phyloP scores from a whole-genome alignment of 1,140 invertebrate species.

The Pachypeltis micranthus region DNA sequence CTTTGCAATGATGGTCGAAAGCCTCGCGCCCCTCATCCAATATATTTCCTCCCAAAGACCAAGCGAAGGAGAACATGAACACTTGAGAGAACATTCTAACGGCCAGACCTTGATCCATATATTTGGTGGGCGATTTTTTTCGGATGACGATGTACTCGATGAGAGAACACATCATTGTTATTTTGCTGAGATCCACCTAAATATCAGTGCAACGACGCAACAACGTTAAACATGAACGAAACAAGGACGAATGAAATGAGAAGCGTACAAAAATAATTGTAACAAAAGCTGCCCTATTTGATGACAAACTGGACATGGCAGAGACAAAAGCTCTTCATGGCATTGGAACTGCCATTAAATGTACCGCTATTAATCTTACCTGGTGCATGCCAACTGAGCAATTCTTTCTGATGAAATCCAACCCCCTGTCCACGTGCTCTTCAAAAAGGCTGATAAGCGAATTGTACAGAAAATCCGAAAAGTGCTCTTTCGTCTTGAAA shows the following conservation, averaged over 20 bases:
- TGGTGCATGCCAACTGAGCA: conserved; percentile 51
- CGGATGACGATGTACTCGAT: conserved; percentile 51
- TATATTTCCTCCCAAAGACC: conserved; percentile 72
- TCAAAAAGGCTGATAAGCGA: conserved; percentile 49
- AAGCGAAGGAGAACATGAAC: conserved; percentile 64
- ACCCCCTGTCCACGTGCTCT: conserved; percentile 47
- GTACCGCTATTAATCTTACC: too few relatives aligned
- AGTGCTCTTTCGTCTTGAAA: conserved; percentile 40
- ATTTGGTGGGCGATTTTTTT: conserved; percentile 36
- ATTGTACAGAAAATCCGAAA: conserved; percentile 42
- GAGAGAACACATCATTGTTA: conserved; percentile 55
- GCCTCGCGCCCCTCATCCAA: conserved; percentile 50
- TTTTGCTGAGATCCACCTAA: conserved; percentile 72
- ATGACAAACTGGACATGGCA: too few relatives aligned
- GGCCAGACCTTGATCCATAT: conserved; percentile 40
- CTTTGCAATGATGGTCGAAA: conserved; percentile 45
- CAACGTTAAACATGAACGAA: too few relatives aligned
- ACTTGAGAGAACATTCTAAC: conserved; percentile 53
- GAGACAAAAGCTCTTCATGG: too few relatives aligned
- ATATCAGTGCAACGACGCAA: too few relatives aligned
- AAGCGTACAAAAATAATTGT: conserved; percentile 22
- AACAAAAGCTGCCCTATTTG: conserved; percentile 7
- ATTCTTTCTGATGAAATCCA: conserved; percentile 50
- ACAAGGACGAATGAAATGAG: too few relatives aligned
- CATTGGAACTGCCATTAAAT: too few relatives aligned